Conservation (phyloP, 2,888 invertebrate species). For the Hermodice carunculata region DNA sequence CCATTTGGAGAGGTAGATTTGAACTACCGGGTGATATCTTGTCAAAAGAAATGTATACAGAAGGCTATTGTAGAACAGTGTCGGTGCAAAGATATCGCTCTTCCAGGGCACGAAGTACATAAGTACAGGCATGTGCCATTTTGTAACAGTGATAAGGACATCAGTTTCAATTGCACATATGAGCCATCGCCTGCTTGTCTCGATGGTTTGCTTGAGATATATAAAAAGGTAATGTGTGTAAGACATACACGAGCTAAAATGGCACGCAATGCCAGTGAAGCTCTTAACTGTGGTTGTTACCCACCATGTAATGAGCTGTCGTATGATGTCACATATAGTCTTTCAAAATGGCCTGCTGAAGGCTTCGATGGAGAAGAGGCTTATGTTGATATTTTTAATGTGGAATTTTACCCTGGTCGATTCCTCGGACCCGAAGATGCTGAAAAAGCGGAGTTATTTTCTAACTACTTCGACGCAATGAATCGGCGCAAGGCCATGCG, state of each 20-base stretch:
- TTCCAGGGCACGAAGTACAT: slow-evolving; percentile 19
- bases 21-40: slow-evolving; percentile 24
- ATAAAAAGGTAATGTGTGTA: slow-evolving; percentile 18
- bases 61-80: slow-evolving; percentile 11
- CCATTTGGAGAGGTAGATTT: slow-evolving; percentile 19
- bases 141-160: slow-evolving; percentile 26
- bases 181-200: slow-evolving; percentile 15
- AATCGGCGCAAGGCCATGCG: slow-evolving; percentile 25
- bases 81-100: slow-evolving; percentile 24
- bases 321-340: slow-evolving; percentile 34
- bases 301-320: slow-evolving; percentile 28
- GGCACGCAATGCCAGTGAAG: slow-evolving; percentile 13
- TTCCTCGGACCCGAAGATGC: slow-evolving; percentile 13
- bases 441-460: slow-evolving; percentile 21
- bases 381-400: slow-evolving; percentile 28
- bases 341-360: slow-evolving; percentile 30
- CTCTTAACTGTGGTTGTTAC: slow-evolving; percentile 20
- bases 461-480: slow-evolving; percentile 15
- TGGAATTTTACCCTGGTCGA: slow-evolving; percentile 18
- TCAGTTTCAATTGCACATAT: slow-evolving; percentile 10
- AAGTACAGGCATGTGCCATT: slow-evolving; percentile 10
- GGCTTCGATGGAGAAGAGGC: slow-evolving; percentile 33
- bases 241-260: slow-evolving; percentile 4
- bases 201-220: slow-evolving; percentile 8
- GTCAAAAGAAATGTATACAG: slow-evolving; percentile 33